These are phyloP conservation scores for Menidia menidia DNA, from an alignment of 2,797 vertebrate genomes.

Conservation along the genomic window DNA sequence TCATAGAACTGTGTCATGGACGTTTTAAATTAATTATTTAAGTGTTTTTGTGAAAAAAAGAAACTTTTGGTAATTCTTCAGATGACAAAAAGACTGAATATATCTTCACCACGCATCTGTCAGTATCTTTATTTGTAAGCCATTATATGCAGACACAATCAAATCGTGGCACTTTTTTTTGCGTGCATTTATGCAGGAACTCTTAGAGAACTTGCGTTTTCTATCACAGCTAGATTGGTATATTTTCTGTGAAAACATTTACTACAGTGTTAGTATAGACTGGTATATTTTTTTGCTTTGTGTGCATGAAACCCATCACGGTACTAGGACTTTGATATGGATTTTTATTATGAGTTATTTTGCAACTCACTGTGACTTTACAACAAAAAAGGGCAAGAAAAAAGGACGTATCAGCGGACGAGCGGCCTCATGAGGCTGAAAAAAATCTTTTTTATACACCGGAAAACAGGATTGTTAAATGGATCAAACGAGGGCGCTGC, in stretches of 20 bases:
- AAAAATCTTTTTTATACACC: constrained; percentile 10
- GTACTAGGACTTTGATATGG: constrained; percentile 62
- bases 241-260: constrained; percentile 77
- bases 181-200: constrained; percentile 36
- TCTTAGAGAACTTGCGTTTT: constrained; percentile 38
- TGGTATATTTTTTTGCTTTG: constrained; percentile 41
- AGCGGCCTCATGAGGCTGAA: constrained; percentile 43
- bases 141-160: constrained; percentile 20
- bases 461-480: background rate
- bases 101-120: constrained; percentile 27
- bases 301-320: constrained; percentile 57
- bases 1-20: background rate
- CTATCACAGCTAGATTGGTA: constrained; percentile 38
- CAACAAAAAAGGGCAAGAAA: constrained; percentile 1
- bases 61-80: background rate
- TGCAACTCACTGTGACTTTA: constrained; percentile 51
- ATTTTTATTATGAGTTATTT: constrained; percentile 32
- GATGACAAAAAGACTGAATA: constrained; percentile 4
- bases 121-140: constrained; percentile 29
- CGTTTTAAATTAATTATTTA: background rate
- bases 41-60: constrained; percentile 22
- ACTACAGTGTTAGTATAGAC: constrained; percentile 36
- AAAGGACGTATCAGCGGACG: constrained; percentile 24
- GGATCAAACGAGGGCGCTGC: constrained; percentile 11
- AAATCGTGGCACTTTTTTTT: constrained; percentile 54